Base-by-base conservation (phyloP, 2,113 vertebrate genomes). In the Epinephelus fuscoguttatus region DNA sequence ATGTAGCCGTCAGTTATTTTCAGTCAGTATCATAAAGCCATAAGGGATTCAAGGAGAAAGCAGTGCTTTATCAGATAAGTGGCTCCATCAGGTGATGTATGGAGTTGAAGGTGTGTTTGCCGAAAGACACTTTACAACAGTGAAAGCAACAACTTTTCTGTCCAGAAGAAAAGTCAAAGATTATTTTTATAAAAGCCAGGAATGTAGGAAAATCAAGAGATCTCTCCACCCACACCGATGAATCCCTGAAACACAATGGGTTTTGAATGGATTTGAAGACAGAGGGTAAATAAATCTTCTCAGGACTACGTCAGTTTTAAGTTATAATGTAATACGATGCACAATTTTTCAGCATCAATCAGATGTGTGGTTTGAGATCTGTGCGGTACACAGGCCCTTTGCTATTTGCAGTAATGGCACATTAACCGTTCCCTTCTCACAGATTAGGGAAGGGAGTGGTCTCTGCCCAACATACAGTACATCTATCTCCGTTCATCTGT, bases 1-100 rank as follows among this genome's bases (percentile, higher is more conserved):
- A 89, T 89, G 89, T 92, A 88, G 91, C 88, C 62, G 4, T 56
- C 57, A 83, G 63, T 87, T 78, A 78, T 63, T 78, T 83, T 82
- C 66, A 82, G 76, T 87, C 81, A 82, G 75, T 83, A 70, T 86
- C 71, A 56, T 56, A 74, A 89, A 93, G 88, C 87, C 91, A 92
- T 89, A 88, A 82, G 69, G 40, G 79, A 77, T 53, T 74, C 21
- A 50, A 59, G 10, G 19, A 69, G 25, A 75, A 77, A 60, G 53
- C n/a, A 73, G 81, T 69, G 66, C 76, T 88, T 85, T 75, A 69
- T 57, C 33, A 61, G 30, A 69, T 37, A 57, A 50, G 42, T 64
- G 59, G 56, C 73, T 52, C n/a, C 67, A 30, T 75, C 27, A 68
- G 79, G 73, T 42, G 49, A 77, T 2, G 47, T 68, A 21, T 55